These are phyloP conservation scores for Psilopogon haemacephalus DNA, from an alignment of 2,113 vertebrate genomes.

Conservation along the genomic window DNA sequence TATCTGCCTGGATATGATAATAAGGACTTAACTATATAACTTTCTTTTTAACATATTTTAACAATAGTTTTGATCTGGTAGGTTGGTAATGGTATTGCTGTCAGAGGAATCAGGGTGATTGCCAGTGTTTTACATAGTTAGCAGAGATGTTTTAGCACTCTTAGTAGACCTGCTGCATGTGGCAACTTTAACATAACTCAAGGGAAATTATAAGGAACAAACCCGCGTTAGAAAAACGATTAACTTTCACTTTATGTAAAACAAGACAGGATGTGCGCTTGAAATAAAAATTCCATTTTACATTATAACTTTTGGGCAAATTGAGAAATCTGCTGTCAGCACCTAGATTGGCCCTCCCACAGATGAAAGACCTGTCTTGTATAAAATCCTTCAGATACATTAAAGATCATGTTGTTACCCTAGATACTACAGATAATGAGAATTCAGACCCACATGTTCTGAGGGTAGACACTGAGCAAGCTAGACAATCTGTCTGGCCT, in stretches of 20 bases:
- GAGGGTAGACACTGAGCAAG: neutral
- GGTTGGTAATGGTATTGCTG: conserved; percentile 17
- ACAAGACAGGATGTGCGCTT: neutral
- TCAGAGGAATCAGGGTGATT: conserved; percentile 19
- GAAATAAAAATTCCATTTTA: conserved; percentile 3
- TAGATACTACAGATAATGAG: neutral
- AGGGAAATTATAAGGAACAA: neutral
- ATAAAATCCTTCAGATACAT: neutral
- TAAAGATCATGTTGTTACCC: neutral
- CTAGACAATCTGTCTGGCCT: neutral
- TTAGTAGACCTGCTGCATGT: conserved; percentile 23
- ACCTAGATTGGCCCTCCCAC: neutral
- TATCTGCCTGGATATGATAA: neutral
- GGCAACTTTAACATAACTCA: conserved; percentile 27
- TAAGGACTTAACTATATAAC: neutral
- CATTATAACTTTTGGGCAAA: neutral
- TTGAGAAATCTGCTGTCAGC: neutral
- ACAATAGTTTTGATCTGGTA: conserved; percentile 19
- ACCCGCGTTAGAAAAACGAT: neutral
- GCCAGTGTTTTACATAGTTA: conserved; percentile 28
- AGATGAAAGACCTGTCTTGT: neutral
- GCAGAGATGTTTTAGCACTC: conserved; percentile 27
- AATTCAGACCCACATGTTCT: neutral
- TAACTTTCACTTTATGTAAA: conserved; percentile 13
- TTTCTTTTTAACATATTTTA: conserved; percentile 56